Base-by-base conservation (phyloP, 2,888 invertebrate species). In the Chrysopilus asiliformis region DNA sequence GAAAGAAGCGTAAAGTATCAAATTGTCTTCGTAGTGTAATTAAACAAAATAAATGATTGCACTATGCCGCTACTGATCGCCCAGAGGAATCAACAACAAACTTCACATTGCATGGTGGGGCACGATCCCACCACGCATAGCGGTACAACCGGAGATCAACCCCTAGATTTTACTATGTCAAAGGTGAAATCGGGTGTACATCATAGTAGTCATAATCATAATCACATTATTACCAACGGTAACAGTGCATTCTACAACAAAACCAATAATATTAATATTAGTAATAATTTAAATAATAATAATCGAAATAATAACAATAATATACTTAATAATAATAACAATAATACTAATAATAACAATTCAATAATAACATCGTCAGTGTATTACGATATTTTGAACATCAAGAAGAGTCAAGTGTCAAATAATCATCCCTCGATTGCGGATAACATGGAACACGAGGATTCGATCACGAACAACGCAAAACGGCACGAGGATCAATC, bases 101-200 rank as follows among this genome's bases (percentile, higher is more conserved):
- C 36, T 42, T 34, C 15, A 29, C 42, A 41, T 36, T 35, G 32
- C 38, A 32, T 35, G 35, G 13, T 26, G 16, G 31, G 19, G 6
- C 25, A 34, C 18, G 24, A 14, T 34, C 13, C 27, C 16, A 33
- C 22, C 20, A 37, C 24, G 20, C 6, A 27, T 3, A 37, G 32
- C n/a, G 31, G 14, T 17, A 31, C 30, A n/a, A 30, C 31, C 13
- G 37, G 25, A 10, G 45, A 47, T 29, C 43, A 48, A 36, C 48
- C 48, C 18, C 41, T 48, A 10, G 48, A 48, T 34, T 48, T 48
- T 44, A 48, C 48, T 19, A 45, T 48, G 45, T 48, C 48, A 15
- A 48, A 48, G 44, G 44, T 44, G 32, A 48, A 46, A 41, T 24
- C 43, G 36, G 31, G 22, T 10, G 7, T 8, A 8, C 22, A 22